phyloP scores from a whole-genome alignment of 2,113 vertebrate species.

The Strix uralensis region DNA sequence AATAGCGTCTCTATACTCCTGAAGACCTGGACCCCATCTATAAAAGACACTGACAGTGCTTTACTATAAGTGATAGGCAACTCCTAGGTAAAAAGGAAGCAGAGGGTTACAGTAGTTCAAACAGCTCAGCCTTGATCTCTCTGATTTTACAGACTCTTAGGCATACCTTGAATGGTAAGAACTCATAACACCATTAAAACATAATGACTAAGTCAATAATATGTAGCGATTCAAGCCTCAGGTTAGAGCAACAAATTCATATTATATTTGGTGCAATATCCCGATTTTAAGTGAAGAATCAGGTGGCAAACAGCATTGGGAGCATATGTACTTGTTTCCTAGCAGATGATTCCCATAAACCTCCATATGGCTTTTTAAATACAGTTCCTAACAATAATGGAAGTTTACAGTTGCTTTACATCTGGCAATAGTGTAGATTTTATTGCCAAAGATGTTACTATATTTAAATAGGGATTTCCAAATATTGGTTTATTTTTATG shows the following conservation, averaged over 20 bases:
- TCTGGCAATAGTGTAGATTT: constrained; percentile 3
- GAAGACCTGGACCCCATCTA: background rate
- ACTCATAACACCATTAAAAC: background rate
- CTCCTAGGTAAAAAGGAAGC: background rate
- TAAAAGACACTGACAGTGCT: background rate
- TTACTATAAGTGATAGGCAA: background rate
- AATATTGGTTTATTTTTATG: background rate
- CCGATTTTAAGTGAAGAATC: background rate
- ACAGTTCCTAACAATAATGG: background rate
- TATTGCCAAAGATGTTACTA: background rate
- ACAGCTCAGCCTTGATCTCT: background rate
- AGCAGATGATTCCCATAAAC: constrained; percentile 33
- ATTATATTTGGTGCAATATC: background rate
- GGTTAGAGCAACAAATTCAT: background rate
- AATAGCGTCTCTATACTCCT: background rate
- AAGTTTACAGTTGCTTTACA: constrained; percentile 11
- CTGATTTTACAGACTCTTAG: background rate
- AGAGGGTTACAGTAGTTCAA: background rate
- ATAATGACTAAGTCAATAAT: background rate
- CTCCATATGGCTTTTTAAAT: background rate
- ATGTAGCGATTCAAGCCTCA: background rate
- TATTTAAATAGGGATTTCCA: background rate
- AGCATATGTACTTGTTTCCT: background rate
- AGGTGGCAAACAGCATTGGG: background rate
- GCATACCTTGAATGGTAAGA: background rate